Evolutionary conservation across 64 coral and sea anemone species (phyloP).

Genomic region (Montipora foliosa): DNA sequence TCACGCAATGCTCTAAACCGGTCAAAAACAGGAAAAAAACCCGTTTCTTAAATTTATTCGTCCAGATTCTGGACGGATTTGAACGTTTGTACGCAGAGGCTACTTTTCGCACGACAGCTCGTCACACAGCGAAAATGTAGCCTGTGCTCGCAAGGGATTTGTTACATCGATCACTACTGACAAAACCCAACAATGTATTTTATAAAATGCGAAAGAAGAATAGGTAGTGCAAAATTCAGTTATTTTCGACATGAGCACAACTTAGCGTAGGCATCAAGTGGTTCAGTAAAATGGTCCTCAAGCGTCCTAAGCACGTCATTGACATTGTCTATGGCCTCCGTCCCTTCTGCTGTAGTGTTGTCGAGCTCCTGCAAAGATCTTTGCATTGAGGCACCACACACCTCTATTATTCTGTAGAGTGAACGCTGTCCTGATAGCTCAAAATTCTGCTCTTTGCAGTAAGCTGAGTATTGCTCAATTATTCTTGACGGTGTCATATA

Average conservation of each 20-base stretch:
- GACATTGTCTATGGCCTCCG: conserved; percentile 34
- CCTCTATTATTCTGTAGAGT: conserved; percentile 64
- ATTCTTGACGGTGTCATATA: conserved; percentile 46
- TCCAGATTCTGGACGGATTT: too few species aligned
- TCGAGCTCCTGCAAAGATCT: conserved; percentile 70
- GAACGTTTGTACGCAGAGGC: too few species aligned
- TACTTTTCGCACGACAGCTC: too few species aligned
- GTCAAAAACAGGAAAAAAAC: too few species aligned
- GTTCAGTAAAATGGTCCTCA: conserved; percentile 8
- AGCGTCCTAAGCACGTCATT: too few species aligned
- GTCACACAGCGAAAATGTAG: too few species aligned
- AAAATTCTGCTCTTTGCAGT: conserved; percentile 59
- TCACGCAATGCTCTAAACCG: too few species aligned
- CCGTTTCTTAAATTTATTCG: too few species aligned
- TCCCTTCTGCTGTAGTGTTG: conserved; percentile 79
- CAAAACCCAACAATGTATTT: neutral
- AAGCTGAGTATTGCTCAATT: conserved; percentile 41
- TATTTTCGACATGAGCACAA: conserved; percentile 23
- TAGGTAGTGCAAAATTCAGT: neutral
- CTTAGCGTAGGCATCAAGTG: conserved; percentile 27
- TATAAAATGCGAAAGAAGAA: neutral
- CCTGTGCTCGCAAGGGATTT: neutral
- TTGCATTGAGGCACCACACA: conserved; percentile 67
- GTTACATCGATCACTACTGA: conserved; percentile 9
- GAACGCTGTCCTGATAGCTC: conserved; percentile 32